Conservation (phyloP, 2,113 vertebrate genomes). For the Paraplagusia blochii region DNA sequence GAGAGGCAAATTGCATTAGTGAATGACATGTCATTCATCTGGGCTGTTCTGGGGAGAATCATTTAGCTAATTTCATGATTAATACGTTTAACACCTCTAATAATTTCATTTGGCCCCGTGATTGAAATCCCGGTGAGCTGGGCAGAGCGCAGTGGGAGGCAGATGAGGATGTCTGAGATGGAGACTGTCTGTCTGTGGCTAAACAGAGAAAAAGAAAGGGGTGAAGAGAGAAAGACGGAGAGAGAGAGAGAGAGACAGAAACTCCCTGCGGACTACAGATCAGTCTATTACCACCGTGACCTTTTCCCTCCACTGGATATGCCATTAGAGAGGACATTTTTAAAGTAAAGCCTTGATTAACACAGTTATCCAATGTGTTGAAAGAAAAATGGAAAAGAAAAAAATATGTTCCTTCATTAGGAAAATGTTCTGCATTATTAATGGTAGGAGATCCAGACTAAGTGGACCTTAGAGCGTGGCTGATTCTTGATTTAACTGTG, state of each 20-base stretch:
- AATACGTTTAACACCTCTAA: constrained; percentile 99
- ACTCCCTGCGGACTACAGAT: constrained; percentile 92
- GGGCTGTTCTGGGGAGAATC: constrained; percentile 89
- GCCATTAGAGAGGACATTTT: constrained; percentile 90
- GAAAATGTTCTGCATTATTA: constrained; percentile 77
- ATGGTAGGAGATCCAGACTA: constrained; percentile 63
- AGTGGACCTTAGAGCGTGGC: constrained; percentile 66
- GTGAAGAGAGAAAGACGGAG: constrained; percentile 29
- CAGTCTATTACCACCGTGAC: constrained; percentile 96
- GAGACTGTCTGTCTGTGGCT: constrained; percentile 63
- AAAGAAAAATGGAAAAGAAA: constrained; percentile 70
- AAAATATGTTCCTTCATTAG: constrained; percentile 77
- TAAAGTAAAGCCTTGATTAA: constrained; percentile 76
- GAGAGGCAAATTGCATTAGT: constrained; percentile 94
- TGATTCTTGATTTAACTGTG: constrained; percentile 63
- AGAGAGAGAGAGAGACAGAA: constrained; percentile 42
- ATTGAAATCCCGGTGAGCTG: constrained; percentile 90
- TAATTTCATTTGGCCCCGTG: constrained; percentile 96
- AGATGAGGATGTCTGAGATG: constrained; percentile 85
- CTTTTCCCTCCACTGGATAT: constrained; percentile 95
- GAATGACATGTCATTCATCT: constrained; percentile 96
- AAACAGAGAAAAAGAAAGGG: constrained; percentile 16
- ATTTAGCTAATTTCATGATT: constrained; percentile 99
- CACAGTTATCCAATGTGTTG: constrained; percentile 69
- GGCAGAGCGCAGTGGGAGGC: constrained; percentile 86